Evolutionary conservation across 2,113 vertebrate genomes (phyloP).

Genomic region (Apeltes quadracus): DNA sequence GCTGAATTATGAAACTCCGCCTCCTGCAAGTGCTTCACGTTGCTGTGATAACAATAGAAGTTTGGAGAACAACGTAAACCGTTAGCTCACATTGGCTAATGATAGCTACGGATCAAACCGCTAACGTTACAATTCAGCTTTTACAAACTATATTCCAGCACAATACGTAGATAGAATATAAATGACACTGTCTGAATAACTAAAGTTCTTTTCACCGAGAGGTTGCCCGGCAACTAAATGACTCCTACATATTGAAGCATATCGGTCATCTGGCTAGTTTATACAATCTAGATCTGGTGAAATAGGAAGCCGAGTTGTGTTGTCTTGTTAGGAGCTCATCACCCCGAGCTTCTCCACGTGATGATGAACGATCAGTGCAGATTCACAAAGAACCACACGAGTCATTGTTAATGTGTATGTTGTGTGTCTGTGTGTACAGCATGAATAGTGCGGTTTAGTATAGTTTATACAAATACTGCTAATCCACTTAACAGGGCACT

Average conservation of each 20-base stretch:
- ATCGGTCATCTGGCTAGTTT: neutral
- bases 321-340: neutral
- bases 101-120: neutral
- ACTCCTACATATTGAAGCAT: neutral
- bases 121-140: neutral
- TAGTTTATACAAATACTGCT: constrained; percentile 1
- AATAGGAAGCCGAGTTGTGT: neutral
- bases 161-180: neutral
- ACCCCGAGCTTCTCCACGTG: neutral
- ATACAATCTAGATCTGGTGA: neutral
- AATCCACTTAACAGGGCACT: constrained; percentile 15
- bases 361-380: constrained; percentile 6
- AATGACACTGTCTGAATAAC: neutral
- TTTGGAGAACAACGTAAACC: neutral
- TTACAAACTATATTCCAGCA: neutral
- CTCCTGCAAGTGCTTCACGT: neutral
- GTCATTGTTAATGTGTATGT: neutral
- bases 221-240: neutral
- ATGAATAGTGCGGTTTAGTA: neutral
- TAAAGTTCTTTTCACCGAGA: neutral
- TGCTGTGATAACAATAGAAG: neutral
- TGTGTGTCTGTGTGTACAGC: neutral
- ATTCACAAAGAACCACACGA: constrained; percentile 15
- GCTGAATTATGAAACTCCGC: neutral
- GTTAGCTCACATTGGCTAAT: neutral